A percentile compares a stretch with the other conserved stretches of the same genome.
Evolutionary conservation across 1,140 invertebrate genomes (phyloP).

Genomic region (Araneus ventricosus): DNA sequence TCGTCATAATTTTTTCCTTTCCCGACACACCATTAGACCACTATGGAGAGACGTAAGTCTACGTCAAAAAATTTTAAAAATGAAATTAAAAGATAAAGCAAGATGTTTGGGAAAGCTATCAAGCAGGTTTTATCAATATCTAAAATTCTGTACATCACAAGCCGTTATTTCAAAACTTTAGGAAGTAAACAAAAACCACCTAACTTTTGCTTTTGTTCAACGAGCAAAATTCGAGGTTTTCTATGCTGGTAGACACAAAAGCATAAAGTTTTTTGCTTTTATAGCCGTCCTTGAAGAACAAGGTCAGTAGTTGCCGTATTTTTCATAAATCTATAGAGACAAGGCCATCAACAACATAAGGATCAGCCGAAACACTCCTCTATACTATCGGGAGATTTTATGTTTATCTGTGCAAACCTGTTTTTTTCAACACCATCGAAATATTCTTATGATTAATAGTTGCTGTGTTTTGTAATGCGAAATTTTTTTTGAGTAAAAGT

Average conservation of each 20-base stretch:
- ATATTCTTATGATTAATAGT: neutral
- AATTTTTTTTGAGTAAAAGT: neutral
- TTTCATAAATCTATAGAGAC: constrained; percentile 14
- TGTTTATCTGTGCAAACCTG: constrained; percentile 13
- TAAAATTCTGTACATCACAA: too few species aligned
- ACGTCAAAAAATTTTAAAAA: too few species aligned
- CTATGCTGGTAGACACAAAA: neutral
- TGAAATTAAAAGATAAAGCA: too few species aligned
- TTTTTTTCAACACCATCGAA: neutral
- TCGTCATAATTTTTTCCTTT: too few species aligned
- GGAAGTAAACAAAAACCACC: neutral
- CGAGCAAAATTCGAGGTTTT: neutral
- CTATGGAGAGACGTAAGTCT: too few species aligned
- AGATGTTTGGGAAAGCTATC: too few species aligned
- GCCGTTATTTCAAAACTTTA: neutral
- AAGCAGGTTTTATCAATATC: too few species aligned
- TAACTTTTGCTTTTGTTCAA: neutral
- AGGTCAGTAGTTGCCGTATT: constrained; percentile 15
- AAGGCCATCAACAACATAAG: neutral
- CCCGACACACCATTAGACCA: too few species aligned
- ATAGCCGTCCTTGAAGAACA: constrained; percentile 2
- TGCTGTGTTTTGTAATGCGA: neutral
- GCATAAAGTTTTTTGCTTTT: neutral
- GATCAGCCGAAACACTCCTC: neutral
- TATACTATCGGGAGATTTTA: neutral